Conservation (phyloP, 2,888 invertebrate genomes). For the Andrena flavipes region DNA sequence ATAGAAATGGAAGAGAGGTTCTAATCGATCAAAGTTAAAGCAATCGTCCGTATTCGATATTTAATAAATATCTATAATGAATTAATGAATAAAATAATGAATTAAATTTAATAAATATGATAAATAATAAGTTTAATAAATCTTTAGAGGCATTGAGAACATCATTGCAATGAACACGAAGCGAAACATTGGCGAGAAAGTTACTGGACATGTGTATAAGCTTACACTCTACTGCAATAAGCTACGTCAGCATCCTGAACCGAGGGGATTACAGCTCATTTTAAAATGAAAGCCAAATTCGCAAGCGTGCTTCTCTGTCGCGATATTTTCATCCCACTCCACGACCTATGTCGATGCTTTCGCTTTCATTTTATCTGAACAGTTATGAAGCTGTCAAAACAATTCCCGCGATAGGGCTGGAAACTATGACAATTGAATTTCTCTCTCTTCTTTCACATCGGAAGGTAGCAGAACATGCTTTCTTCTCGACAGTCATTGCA, state of each 20-base stretch:
- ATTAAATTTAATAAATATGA: too few species aligned
- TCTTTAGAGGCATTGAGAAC: slow-evolving; percentile 30
- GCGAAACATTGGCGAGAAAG: slow-evolving; percentile 59
- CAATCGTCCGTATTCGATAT: slow-evolving; percentile 19
- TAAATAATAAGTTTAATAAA: slow-evolving; percentile 27
- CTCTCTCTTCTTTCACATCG: slow-evolving; percentile 1
- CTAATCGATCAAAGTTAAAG: slow-evolving; percentile 18
- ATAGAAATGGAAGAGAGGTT: too few species aligned
- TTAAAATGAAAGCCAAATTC: slow-evolving; percentile 56
- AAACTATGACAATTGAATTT: slow-evolving; percentile 23
- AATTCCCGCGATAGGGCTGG: neutral
- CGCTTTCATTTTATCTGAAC: slow-evolving; percentile 30
- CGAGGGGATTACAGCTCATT: slow-evolving; percentile 60
- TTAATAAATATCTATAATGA: slow-evolving; percentile 12
- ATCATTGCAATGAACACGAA: slow-evolving; percentile 28
- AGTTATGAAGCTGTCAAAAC: slow-evolving; percentile 19
- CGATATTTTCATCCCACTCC: slow-evolving; percentile 30
- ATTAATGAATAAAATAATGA: too few species aligned
- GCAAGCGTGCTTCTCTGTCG: slow-evolving; percentile 26
- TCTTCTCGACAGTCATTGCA: neutral
- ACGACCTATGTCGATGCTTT: slow-evolving; percentile 43
- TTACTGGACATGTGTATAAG: slow-evolving; percentile 64
- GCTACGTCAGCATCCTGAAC: slow-evolving; percentile 55
- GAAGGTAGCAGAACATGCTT: neutral
- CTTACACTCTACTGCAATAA: slow-evolving; percentile 69